These are phyloP conservation scores for Eudyptes chrysolophus DNA, from an alignment of 2,113 vertebrate species.

Conservation along the genomic window DNA sequence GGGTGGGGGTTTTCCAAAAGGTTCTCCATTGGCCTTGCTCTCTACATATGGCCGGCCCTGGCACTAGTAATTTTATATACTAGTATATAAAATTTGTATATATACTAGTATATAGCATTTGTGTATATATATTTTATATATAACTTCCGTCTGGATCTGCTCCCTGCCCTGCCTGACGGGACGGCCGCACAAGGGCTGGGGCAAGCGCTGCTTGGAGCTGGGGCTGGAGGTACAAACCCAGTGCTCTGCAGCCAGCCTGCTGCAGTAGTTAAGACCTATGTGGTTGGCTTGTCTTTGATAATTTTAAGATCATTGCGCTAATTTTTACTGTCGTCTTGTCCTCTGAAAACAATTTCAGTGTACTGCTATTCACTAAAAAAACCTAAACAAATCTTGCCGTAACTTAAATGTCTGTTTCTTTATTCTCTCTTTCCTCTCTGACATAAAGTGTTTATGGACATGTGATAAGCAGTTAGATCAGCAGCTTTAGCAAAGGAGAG, in stretches of 20 bases:
- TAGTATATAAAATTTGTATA: too few species aligned
- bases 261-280: background rate
- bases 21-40: background rate
- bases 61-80: background rate
- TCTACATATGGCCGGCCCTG: too few species aligned
- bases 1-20: background rate
- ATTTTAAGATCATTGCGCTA: background rate
- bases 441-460: background rate
- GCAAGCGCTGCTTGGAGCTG: background rate
- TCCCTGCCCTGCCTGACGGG: background rate
- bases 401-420: background rate
- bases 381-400: background rate
- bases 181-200: background rate
- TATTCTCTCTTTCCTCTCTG: background rate
- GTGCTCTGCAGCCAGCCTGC: background rate
- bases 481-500: background rate
- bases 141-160: background rate
- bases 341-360: background rate
- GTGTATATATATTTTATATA: background rate
- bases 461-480: background rate
- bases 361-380: background rate
- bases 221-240: background rate
- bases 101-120: background rate
- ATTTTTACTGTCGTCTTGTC: background rate
- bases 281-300: background rate